These are phyloP conservation scores for Coregonus sp. DNA, from an alignment of 2,797 vertebrate species.

Conservation along the genomic window DNA sequence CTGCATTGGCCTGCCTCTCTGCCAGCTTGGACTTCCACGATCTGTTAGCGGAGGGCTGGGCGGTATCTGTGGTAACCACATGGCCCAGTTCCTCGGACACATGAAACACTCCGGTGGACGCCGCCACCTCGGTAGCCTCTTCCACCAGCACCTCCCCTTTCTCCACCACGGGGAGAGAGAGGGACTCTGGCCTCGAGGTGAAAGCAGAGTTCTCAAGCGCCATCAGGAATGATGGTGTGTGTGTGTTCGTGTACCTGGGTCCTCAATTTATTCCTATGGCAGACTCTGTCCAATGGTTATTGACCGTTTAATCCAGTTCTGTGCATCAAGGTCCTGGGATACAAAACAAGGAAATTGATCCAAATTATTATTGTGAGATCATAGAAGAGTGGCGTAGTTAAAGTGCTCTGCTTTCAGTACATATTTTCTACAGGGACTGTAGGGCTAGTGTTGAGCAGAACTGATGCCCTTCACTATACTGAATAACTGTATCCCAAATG, in stretches of 20 bases:
- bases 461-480: no score
- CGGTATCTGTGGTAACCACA: slow-evolving; percentile 74
- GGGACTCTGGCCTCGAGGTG: slow-evolving; percentile 75
- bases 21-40: slow-evolving; percentile 78
- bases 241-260: slow-evolving; percentile 41
- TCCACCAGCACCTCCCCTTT: slow-evolving; percentile 68
- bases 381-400: not conserved
- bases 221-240: slow-evolving; percentile 65
- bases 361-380: not conserved
- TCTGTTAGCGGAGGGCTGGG: slow-evolving; percentile 43
- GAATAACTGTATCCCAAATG: not conserved
- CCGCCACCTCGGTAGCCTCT: slow-evolving; percentile 59
- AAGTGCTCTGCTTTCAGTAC: not conserved
- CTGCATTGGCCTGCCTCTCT: slow-evolving; percentile 70
- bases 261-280: slow-evolving; percentile 52
- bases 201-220: slow-evolving; percentile 83
- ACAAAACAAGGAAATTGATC: slow-evolving; percentile 33
- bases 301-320: slow-evolving; percentile 70
- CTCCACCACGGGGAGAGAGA: slow-evolving; percentile 74
- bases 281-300: slow-evolving; percentile 56
- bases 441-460: not conserved
- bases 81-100: slow-evolving; percentile 75
- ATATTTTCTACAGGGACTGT: not conserved
- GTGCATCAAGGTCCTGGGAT: slow-evolving; percentile 60
- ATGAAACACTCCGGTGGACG: slow-evolving; percentile 61